Percentiles rank a stretch among this genome's conserved stretches.
Evolutionary conservation across 2,888 invertebrate species (phyloP).

Genomic region (Augiades crinisus): DNA sequence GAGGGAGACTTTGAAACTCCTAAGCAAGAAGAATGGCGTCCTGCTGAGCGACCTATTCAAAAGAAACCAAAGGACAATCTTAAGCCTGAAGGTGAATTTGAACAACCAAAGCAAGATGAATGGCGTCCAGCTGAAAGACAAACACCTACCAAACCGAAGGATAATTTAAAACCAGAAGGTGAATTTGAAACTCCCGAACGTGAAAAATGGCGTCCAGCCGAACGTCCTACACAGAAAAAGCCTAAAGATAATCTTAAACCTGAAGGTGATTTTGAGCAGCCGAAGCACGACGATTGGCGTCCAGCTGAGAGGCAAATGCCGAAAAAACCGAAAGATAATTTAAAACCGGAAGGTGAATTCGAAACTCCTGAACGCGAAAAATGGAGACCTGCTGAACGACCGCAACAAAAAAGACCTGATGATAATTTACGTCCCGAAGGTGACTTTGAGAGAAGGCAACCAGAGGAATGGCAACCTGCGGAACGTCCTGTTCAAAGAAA

Average conservation of each 20-base stretch:
- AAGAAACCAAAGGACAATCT: constrained; percentile 79
- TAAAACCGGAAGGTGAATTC: constrained; percentile 78
- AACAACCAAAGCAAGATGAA: constrained; percentile 48
- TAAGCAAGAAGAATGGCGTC: constrained; percentile 60
- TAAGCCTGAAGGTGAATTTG: constrained; percentile 72
- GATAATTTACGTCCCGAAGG: constrained; percentile 69
- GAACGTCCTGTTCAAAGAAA: constrained; percentile 44
- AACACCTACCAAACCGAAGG: constrained; percentile 56
- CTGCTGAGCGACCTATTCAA: constrained; percentile 73
- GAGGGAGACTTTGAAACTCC: constrained; percentile 80
- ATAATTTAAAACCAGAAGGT: constrained; percentile 81
- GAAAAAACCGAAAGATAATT: constrained; percentile 75
- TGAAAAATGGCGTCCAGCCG: constrained; percentile 76
- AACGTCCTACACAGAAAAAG: constrained; percentile 55
- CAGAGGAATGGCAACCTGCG: constrained; percentile 56
- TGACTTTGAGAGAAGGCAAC: constrained; percentile 61
- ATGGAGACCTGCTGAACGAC: constrained; percentile 60
- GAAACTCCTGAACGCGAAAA: constrained; percentile 56
- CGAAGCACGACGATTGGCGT: constrained; percentile 44
- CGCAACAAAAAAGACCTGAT: constrained; percentile 54
- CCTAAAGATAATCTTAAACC: constrained; percentile 81
- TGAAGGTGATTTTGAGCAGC: constrained; percentile 78
- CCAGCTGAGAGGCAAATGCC: constrained; percentile 53
- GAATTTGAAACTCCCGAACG: constrained; percentile 66
- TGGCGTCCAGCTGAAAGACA: constrained; percentile 69